These are phyloP conservation scores for Anadara kagoshimensis DNA, from an alignment of 1,140 invertebrate genomes.

Conservation along the genomic window DNA sequence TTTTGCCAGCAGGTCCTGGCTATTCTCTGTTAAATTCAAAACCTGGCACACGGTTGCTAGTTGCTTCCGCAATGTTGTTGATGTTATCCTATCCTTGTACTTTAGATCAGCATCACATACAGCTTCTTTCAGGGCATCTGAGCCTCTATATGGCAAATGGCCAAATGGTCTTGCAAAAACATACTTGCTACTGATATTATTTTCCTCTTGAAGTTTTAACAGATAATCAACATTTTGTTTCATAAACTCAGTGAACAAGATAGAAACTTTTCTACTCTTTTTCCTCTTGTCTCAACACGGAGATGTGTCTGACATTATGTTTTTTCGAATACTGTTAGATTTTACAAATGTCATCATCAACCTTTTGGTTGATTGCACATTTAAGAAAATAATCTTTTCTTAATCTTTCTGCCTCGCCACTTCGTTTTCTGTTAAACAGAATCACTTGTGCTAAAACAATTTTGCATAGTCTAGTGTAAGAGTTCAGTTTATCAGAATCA, in stretches of 20 bases:
- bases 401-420: constrained; percentile 19
- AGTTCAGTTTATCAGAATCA: background rate
- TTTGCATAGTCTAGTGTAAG: constrained; percentile 1
- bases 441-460: constrained; percentile 8
- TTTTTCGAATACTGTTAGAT: constrained; percentile 5
- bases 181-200: no score
- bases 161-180: no score
- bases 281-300: constrained; percentile 13
- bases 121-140: background rate
- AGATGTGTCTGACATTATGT: background rate
- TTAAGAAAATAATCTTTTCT: background rate
- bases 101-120: background rate
- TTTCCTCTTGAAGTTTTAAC: background rate
- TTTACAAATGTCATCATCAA: constrained; percentile 9
- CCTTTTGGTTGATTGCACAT: background rate
- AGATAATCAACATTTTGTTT: constrained; percentile 10
- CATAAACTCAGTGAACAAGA: constrained; percentile 14
- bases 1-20: constrained; percentile 44
- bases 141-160: background rate
- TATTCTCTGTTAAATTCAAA: background rate
- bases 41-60: constrained; percentile 19
- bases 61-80: constrained; percentile 21
- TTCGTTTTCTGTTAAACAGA: constrained; percentile 16
- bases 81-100: constrained; percentile 3
- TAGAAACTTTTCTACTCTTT: constrained; percentile 21